Evolutionary conservation across 2,797 vertebrate genomes (phyloP).

Genomic region (Chrosomus eos): DNA sequence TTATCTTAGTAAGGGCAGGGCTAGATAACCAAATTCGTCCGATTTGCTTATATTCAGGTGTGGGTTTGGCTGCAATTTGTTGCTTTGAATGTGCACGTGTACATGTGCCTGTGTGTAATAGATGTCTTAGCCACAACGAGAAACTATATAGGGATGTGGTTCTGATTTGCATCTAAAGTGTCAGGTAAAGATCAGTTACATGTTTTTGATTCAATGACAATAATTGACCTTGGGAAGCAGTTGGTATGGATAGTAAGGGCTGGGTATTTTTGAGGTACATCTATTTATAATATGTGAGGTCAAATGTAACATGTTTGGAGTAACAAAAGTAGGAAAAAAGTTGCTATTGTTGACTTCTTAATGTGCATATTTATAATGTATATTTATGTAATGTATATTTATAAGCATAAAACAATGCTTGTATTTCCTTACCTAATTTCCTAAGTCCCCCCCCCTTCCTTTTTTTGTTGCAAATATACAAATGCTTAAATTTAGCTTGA

Average conservation of each 20-base stretch:
- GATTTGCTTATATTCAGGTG: slow-evolving; percentile 73
- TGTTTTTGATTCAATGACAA: background rate
- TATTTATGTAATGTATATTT: slow-evolving; percentile 9
- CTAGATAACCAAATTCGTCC: slow-evolving; percentile 38
- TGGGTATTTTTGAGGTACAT: background rate
- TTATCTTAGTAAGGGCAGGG: slow-evolving; percentile 2
- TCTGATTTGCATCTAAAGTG: slow-evolving; percentile 63
- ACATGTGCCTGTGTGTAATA: background rate
- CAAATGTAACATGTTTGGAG: background rate
- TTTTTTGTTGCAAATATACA: background rate
- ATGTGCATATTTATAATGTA: background rate
- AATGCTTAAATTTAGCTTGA: background rate
- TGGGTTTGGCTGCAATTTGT: slow-evolving; percentile 51
- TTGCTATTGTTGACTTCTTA: background rate
- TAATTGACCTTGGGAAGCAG: background rate
- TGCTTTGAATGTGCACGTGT: slow-evolving; percentile 12
- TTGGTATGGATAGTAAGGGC: background rate
- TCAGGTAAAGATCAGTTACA: slow-evolving; percentile 40
- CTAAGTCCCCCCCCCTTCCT: no score
- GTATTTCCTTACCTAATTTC: no score
- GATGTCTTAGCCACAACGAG: background rate
- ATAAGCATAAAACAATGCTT: background rate
- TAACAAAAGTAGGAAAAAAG: background rate
- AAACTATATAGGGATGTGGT: slow-evolving; percentile 11
- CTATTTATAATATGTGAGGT: background rate